Evolutionary conservation across 2,888 invertebrate genomes (phyloP), one percentile per base, ranked within the genome.

Genomic region (Diarsia rubi): DNA sequence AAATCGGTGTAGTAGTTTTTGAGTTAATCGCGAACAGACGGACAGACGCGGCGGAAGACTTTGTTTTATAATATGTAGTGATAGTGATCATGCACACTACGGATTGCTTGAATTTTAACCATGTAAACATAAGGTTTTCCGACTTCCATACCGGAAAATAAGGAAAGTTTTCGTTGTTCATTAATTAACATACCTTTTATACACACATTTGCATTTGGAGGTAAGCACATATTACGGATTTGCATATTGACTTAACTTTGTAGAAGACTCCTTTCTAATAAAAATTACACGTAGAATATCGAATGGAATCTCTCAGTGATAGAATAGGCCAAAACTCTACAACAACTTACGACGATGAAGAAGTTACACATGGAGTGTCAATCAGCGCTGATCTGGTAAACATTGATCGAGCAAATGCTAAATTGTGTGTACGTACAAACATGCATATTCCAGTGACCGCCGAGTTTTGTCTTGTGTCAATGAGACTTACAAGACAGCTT

Each of bases 211-310:
- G 57, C 49, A 52, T 79, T 59, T 11, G 54, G 1, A 42, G n/a
- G 64, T 69, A 37, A 37, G 37, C 37, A 65, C 27, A 65, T 54
- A 75, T 63, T 79, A 63, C 66, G 52, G 44, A 71, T 73, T 66
- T 70, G n/a, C 75, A 69, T 78, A 67, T 79, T 75, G 71, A 80
- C 45, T 75, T 37, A 63, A 47, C 47, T 69, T 62, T 64, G 42
- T 63, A 74, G 62, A 63, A 73, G 44, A 75, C 60, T 73, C 77
- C 81, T 81, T 81, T 82, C 71, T 78, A 75, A 77, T 76, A 72
- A 82, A 75, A 75, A 80, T 77, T 73, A 80, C 57, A 70, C 77
- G 75, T 67, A 67, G 54, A 42, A 63, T 71, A 79, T 72, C 27
- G 37, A 76, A 76, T 57, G 37, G 73, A 65, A 71, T 72, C 66